Conservation (phyloP, 1,140 invertebrate species). For the Platorchestia sp. region DNA sequence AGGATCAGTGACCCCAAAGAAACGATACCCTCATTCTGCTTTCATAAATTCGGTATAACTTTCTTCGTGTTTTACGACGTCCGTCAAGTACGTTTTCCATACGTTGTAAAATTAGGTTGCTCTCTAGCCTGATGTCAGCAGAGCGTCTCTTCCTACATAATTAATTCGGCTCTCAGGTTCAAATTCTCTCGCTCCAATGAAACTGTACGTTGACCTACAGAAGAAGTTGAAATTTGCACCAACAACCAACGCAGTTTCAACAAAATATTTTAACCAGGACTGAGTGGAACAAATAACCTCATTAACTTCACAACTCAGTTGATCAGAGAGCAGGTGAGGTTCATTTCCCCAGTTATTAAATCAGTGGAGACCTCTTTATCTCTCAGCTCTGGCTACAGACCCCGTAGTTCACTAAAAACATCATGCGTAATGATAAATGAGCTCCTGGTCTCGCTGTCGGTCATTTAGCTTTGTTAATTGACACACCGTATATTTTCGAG, state of each 20-base stretch:
- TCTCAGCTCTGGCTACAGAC: not conserved
- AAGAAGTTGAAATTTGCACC: not conserved
- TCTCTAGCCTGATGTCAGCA: not conserved
- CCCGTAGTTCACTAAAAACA: not conserved
- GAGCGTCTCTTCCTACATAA: not conserved
- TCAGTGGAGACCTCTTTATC: not conserved
- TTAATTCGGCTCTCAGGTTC: not conserved
- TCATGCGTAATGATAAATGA: not conserved
- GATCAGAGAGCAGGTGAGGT: not conserved
- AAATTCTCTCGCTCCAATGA: not conserved
- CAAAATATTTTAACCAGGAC: not conserved
- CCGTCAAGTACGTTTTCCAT: not conserved
- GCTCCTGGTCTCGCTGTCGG: not conserved
- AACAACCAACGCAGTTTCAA: not conserved
- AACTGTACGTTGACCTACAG: not conserved
- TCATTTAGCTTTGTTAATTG: too few species aligned
- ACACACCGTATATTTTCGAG: too few species aligned
- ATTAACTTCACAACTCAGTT: not conserved
- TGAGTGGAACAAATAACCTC: not conserved
- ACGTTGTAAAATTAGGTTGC: not conserved
- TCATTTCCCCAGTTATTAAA: not conserved
- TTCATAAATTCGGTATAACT: not conserved
- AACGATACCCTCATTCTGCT: not conserved
- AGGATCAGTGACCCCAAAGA: not conserved
- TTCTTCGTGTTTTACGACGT: not conserved